A percentile compares a stretch with the other conserved stretches of the same genome.
phyloP scores from a whole-genome alignment of 2,888 invertebrate species.

The Coelinius sp. region DNA sequence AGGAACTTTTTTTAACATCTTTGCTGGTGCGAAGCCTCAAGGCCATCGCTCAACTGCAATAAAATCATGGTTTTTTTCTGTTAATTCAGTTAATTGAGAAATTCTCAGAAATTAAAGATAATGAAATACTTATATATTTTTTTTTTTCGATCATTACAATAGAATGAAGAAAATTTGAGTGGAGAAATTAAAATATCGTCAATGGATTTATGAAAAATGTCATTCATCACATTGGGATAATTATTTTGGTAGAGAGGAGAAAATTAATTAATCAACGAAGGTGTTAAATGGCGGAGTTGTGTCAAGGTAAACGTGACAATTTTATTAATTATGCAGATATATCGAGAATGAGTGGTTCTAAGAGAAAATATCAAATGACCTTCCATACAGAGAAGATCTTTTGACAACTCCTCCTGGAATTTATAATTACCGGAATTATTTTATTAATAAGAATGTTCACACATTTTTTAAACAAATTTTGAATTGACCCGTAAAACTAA shows the following conservation, averaged over 20 bases:
- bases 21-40: conserved; percentile 80
- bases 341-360: background rate
- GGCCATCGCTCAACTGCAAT: conserved; percentile 76
- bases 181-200: too few relatives aligned
- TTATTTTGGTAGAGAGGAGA: too few relatives aligned
- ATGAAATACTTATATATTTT: background rate
- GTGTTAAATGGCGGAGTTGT: background rate
- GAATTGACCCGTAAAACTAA: too few relatives aligned
- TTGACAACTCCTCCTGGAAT: too few relatives aligned
- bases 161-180: background rate
- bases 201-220: too few relatives aligned
- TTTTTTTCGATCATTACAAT: background rate
- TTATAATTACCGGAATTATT: too few relatives aligned
- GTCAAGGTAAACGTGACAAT: background rate
- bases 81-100: background rate
- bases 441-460: too few relatives aligned
- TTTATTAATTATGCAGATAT: background rate
- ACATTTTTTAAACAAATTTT: too few relatives aligned
- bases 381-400: too few relatives aligned
- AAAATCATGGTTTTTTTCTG: too few relatives aligned
- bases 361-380: background rate
- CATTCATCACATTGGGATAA: too few relatives aligned
- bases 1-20: conserved; percentile 91
- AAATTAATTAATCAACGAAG: background rate
- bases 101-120: background rate